Percentiles rank a stretch among this genome's conserved stretches.
Evolutionary conservation across 2,888 invertebrate genomes (phyloP).

Genomic region (Nematopogon swammerdamellus): DNA sequence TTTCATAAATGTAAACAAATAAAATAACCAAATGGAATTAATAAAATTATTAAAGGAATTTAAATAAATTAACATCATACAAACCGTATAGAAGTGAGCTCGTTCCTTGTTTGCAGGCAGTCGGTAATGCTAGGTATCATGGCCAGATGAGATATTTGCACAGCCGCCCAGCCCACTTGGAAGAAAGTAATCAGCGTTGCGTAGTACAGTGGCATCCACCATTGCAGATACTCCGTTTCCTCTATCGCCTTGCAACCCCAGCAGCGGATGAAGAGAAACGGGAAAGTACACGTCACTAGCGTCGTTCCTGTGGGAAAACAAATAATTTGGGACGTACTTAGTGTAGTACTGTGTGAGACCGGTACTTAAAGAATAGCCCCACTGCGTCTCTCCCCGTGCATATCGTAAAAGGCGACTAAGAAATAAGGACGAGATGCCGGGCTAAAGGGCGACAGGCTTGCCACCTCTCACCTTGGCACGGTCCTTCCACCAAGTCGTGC

Average conservation of each 20-base stretch:
- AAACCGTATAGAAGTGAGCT: constrained; percentile 78
- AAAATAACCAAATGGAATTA: too few species aligned
- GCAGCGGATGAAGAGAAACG: constrained; percentile 73
- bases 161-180: constrained; percentile 92
- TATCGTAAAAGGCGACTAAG: too few species aligned
- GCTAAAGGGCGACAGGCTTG: too few species aligned
- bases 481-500: too few species aligned
- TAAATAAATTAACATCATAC: background rate
- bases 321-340: constrained; percentile 11
- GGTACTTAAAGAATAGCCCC: too few species aligned
- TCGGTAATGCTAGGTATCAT: constrained; percentile 81
- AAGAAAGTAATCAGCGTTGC: constrained; percentile 66
- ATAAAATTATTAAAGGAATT: too few species aligned
- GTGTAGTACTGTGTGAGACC: too few species aligned
- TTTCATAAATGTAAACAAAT: too few species aligned
- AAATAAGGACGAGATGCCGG: too few species aligned
- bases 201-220: constrained; percentile 58
- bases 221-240: constrained; percentile 28
- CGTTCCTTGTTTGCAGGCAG: constrained; percentile 66
- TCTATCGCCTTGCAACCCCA: constrained; percentile 48
- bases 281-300: constrained; percentile 71
- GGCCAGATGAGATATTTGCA: constrained; percentile 90
- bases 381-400: too few species aligned
- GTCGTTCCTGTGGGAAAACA: constrained; percentile 61
- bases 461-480: too few species aligned